These are phyloP conservation scores for Microcebus jonahi DNA, from an alignment of 2,113 vertebrate genomes.

Conservation along the genomic window DNA sequence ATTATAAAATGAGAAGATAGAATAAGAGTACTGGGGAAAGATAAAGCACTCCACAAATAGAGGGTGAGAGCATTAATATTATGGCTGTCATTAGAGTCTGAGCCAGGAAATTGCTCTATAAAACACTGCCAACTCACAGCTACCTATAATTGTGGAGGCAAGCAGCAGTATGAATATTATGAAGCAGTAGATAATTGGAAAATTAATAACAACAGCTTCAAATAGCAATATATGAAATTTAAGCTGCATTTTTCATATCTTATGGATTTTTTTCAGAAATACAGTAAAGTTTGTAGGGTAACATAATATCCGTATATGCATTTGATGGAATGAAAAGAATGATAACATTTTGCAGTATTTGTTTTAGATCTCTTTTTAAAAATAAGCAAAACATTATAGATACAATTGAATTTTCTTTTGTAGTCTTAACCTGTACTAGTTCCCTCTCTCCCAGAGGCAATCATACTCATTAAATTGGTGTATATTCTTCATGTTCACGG, in stretches of 20 bases:
- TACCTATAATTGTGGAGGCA: background rate
- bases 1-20: background rate
- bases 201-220: slow-evolving; percentile 16
- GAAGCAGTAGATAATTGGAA: slow-evolving; percentile 19
- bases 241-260: slow-evolving; percentile 17
- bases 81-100: background rate
- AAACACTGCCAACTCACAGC: slow-evolving; percentile 39
- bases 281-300: background rate
- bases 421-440: background rate
- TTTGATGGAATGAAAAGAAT: slow-evolving; percentile 20
- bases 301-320: background rate
- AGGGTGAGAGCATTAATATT: slow-evolving; percentile 4
- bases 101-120: background rate
- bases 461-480: background rate
- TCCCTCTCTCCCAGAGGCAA: background rate
- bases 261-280: background rate
- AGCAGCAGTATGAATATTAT: background rate
- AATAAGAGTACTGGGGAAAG: background rate
- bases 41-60: slow-evolving; percentile 3
- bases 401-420: slow-evolving; percentile 20
- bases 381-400: slow-evolving; percentile 24
- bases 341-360: background rate
- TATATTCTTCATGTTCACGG: background rate
- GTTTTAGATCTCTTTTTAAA: slow-evolving; percentile 29
- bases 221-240: slow-evolving; percentile 19